phyloP scores from a whole-genome alignment of 2,797 vertebrate species.

The Cuniculus paca region DNA sequence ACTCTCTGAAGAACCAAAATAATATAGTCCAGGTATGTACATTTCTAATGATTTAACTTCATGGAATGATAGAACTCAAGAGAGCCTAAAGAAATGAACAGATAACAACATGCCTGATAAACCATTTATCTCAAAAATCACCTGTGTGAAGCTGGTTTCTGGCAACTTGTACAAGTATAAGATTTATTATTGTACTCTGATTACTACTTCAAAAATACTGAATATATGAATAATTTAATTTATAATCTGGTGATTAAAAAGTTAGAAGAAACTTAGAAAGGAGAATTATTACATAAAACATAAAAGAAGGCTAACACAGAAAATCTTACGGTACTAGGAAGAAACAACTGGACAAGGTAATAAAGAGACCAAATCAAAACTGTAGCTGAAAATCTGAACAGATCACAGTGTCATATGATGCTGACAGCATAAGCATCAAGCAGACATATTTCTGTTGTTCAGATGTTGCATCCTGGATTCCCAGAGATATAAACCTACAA shows the following conservation, averaged over 20 bases:
- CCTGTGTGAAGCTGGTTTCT: slow-evolving; percentile 47
- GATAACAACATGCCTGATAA: slow-evolving; percentile 45
- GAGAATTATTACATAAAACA: not conserved
- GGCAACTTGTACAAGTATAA: slow-evolving; percentile 31
- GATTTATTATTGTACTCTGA: slow-evolving; percentile 53
- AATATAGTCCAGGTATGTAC: not conserved
- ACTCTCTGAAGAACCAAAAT: slow-evolving; percentile 55
- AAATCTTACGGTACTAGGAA: not conserved
- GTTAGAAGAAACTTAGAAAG: slow-evolving; percentile 26
- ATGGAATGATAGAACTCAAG: not conserved
- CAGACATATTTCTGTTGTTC: not conserved
- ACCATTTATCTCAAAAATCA: slow-evolving; percentile 64
- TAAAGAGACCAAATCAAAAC: not conserved
- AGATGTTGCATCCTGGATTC: not conserved
- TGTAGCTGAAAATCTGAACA: not conserved
- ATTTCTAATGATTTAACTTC: slow-evolving; percentile 59
- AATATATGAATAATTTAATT: slow-evolving; percentile 55
- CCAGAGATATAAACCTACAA: not conserved
- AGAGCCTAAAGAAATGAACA: slow-evolving; percentile 57
- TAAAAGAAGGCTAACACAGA: not conserved
- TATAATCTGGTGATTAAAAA: slow-evolving; percentile 48
- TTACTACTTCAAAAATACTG: slow-evolving; percentile 63
- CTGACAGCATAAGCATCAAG: not conserved
- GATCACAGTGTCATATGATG: not conserved
- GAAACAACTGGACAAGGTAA: not conserved